These are phyloP conservation scores for Nebria ingens DNA, from an alignment of 1,140 invertebrate genomes.

Conservation along the genomic window DNA sequence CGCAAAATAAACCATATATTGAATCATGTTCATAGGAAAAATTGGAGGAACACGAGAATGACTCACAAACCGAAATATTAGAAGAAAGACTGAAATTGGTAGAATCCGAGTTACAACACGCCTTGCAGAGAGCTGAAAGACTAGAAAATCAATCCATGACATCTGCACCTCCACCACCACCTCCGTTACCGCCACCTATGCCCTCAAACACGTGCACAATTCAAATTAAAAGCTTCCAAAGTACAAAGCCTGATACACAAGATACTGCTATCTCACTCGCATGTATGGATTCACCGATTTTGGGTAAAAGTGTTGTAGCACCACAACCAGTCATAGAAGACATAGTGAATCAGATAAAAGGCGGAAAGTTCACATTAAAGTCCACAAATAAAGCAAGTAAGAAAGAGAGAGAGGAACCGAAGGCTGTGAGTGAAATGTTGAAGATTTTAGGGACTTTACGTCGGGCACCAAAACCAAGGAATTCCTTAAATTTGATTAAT, in stretches of 20 bases:
- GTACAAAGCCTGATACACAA: background rate
- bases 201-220: conserved; percentile 19
- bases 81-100: conserved; percentile 58
- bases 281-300: background rate
- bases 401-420: conserved; percentile 47
- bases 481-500: background rate
- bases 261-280: background rate
- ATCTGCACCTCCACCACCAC: conserved; percentile 28
- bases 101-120: conserved; percentile 51
- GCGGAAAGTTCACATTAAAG: conserved; percentile 59
- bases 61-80: conserved; percentile 54
- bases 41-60: conserved; percentile 51
- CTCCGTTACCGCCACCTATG: conserved; percentile 35
- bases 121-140: conserved; percentile 46
- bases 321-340: conserved; percentile 47
- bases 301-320: background rate
- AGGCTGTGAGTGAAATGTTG: conserved; percentile 60
- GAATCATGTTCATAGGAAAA: conserved; percentile 44
- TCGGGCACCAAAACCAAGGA: conserved; percentile 36
- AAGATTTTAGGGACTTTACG: conserved; percentile 58
- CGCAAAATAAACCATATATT: background rate
- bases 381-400: conserved; percentile 43
- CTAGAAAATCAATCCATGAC: conserved; percentile 43
- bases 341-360: conserved; percentile 65
- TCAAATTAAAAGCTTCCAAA: background rate